Evolutionary conservation across 2,888 invertebrate genomes (phyloP).

Genomic region (Drosophila anomelani): DNA sequence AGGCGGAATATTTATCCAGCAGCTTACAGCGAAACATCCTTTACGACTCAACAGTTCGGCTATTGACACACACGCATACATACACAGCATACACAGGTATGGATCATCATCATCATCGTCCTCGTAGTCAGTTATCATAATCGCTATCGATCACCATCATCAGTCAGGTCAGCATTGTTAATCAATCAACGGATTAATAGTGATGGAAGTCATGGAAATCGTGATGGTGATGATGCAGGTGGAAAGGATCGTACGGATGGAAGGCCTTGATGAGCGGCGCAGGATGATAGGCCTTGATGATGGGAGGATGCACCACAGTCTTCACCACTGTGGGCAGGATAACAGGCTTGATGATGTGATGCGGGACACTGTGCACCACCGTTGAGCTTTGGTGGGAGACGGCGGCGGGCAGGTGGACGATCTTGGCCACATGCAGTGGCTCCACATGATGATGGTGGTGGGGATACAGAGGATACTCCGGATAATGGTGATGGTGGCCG

Average conservation of each 20-base stretch:
- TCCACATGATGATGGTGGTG: constrained; percentile 66
- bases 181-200: constrained; percentile 52
- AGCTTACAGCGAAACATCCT: constrained; percentile 40
- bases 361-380: constrained; percentile 81
- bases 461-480: constrained; percentile 58
- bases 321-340: constrained; percentile 82
- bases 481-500: constrained; percentile 78
- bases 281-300: constrained; percentile 81
- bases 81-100: constrained; percentile 39
- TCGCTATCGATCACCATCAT: constrained; percentile 26
- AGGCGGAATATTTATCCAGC: constrained; percentile 34
- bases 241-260: constrained; percentile 77
- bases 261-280: constrained; percentile 82
- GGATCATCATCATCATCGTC: constrained; percentile 11
- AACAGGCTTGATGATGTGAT: constrained; percentile 81
- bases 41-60: constrained; percentile 29
- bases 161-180: constrained; percentile 24
- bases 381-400: constrained; percentile 84
- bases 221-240: constrained; percentile 70
- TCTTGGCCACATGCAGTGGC: constrained; percentile 80
- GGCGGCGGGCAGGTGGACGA: constrained; percentile 81
- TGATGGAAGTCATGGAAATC: constrained; percentile 71
- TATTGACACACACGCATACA: constrained; percentile 47
- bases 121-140: constrained; percentile 12
- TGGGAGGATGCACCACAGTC: constrained; percentile 79